Evolutionary conservation across 2,797 vertebrate genomes (phyloP), one percentile per base, ranked within the genome.

Genomic region (Lagorchestes hirsutus): DNA sequence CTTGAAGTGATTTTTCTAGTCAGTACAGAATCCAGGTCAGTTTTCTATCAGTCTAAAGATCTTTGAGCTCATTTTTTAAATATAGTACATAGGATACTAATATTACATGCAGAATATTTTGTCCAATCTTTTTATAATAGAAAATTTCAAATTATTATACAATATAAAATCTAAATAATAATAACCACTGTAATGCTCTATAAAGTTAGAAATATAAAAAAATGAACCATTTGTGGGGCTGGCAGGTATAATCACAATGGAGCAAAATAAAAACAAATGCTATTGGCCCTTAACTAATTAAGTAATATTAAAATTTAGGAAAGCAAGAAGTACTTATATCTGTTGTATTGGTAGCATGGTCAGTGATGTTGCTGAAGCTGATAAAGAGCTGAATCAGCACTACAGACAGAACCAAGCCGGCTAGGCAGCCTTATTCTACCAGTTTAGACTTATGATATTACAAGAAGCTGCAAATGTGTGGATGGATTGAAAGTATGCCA

Each of bases 1-100:
- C 10, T 50, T 46, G 97, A 94, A 6, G n/a, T 87, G 91, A 82
- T 5, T 87, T 87, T 87, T 87, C 40, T 87, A 87, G 4, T 74
- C 34, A 74, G 14, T n/a, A 16, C 14, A 67, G 34, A n/a, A 46
- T 82, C 40, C 22, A 82, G 74, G 2, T 27, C 40, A 27, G 2
- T 27, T 27, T 87, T 22, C 3, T 87, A 9, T 40, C 4, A 46
- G 9, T 87, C 0, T 27, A 46, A 87, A 87, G 3, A 87, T 27
- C 22, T 46, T 50, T 87, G 22, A 46, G 8, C 9, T 46, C 22
- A 87, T 27, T 46, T 27, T 12, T 87, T 87, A 27, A 27, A 87
- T 87, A 27, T 46, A 87, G 22, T 87, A 2, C 40, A 46, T 87
- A 87, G 22, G 11, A 27, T 46, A 27, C 40, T 87, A 82, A 82